Base-by-base conservation (phyloP, 1,140 invertebrate genomes). In the Nixonia krombeini region DNA sequence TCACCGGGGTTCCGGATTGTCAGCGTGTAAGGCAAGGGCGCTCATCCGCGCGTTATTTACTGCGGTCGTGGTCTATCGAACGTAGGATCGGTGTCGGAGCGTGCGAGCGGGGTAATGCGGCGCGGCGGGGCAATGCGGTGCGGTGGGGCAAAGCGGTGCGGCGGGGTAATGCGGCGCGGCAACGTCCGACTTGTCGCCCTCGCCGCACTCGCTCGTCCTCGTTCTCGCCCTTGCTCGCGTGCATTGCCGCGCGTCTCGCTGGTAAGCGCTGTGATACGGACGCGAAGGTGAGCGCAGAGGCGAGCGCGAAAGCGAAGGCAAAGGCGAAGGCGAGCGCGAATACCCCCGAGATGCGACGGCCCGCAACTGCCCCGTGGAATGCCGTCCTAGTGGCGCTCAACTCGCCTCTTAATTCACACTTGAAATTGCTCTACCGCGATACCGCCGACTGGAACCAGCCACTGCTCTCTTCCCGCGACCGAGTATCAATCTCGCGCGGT, bases 341-440 rank as follows among this genome's bases (percentile, higher is more conserved):
- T 73, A 72, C 62, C 67, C 71, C 64, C 69, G 64, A n/a, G n/a
- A 72, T 73, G 72, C 75, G 76, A 72, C 72, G 72, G 76, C 70
- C 73, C 79, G 68, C n/a, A 35, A 79, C 76, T 79, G 76, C 61
- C 73, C 73, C 67, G 47, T 81, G 83, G 83, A 85, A 85, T 85
- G 83, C 80, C 75, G 82, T 83, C 77, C 70, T 83, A 84, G 82
- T 81, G 83, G 83, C 81, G 81, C 83, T 85, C 83, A 85, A 85
- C 81, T 81, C 75, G 80, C 68, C 77, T 83, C 77, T 81, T 77
- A 80, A 81, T 78, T 78, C 79, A 72, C 81, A 79, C 80, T 79
- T 80, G 21, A 2, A 21, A 21, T 6, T 6, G 6, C 21, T 21
- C 2, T 3, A 2, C 21, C 21, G 6, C 21, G 21, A 21, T n/a